Conservation (phyloP, 2,113 vertebrate genomes). For the Ochotona princeps region DNA sequence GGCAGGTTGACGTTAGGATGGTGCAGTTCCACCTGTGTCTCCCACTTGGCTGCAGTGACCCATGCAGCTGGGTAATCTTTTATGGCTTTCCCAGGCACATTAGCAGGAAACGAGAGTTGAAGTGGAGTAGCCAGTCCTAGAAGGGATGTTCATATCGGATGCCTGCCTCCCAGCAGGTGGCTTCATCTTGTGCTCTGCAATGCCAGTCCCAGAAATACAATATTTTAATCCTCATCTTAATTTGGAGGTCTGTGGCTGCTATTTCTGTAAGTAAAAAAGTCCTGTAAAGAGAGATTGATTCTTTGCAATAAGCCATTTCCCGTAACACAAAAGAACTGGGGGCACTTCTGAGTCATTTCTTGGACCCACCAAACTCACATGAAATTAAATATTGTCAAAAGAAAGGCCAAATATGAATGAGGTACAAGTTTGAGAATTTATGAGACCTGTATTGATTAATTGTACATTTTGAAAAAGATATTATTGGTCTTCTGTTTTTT, state of each 20-base stretch:
- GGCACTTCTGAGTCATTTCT: neutral
- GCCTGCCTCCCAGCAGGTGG: no score
- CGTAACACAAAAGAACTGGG: neutral
- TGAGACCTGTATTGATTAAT: neutral
- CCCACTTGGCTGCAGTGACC: no score
- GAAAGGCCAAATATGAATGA: neutral
- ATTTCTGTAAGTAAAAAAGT: constrained; percentile 10
- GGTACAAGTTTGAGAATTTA: neutral
- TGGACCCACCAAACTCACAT: neutral
- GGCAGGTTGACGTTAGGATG: no score
- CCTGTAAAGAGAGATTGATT: neutral
- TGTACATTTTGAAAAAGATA: neutral
- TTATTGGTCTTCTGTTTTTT: neutral
- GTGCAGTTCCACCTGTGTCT: no score
- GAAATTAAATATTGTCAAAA: neutral
- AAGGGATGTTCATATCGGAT: no score
- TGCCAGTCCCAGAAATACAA: neutral
- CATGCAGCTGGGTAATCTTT: no score
- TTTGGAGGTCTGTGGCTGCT: neutral
- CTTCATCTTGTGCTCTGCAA: no score
- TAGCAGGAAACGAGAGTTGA: no score
- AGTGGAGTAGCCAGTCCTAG: no score
- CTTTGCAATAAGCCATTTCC: neutral
- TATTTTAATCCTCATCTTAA: neutral
- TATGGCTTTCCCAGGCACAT: no score